Conservation (phyloP, 2,797 vertebrate species). For the Sebastes wilsoni region DNA sequence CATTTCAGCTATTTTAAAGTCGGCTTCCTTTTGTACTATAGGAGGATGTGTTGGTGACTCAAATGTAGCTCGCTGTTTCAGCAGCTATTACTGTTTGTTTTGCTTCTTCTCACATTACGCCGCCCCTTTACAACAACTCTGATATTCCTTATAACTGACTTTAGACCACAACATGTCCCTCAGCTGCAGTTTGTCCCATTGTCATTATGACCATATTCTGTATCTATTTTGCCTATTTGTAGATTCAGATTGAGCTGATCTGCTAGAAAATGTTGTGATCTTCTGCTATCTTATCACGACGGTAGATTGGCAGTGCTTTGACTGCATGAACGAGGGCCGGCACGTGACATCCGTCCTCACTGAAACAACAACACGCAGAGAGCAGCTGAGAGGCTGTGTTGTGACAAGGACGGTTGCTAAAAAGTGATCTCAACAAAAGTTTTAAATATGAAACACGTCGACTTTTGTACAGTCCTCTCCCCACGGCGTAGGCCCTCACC, state of each 20-base stretch:
- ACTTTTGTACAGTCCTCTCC: not conserved
- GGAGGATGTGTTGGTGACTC: not conserved
- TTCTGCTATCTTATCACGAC: slow-evolving; percentile 58
- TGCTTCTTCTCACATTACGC: not conserved
- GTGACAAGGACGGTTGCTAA: not conserved
- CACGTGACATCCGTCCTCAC: slow-evolving; percentile 50
- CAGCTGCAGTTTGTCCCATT: not conserved
- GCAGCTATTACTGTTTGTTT: not conserved
- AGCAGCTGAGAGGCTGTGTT: slow-evolving; percentile 11
- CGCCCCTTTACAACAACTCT: not conserved
- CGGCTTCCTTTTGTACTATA: not conserved
- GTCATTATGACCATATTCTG: not conserved
- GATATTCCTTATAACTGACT: not conserved
- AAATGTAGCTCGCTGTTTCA: not conserved
- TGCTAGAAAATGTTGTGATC: slow-evolving; percentile 8
- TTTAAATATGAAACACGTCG: not conserved
- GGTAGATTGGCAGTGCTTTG: slow-evolving; percentile 35
- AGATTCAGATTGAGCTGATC: not conserved
- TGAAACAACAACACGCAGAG: slow-evolving; percentile 8
- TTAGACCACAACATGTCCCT: not conserved
- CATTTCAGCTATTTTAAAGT: not conserved
- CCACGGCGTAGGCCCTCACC: not conserved
- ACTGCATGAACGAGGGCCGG: slow-evolving; percentile 9
- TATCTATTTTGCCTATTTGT: not conserved
- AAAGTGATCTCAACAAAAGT: not conserved